These are phyloP conservation scores for Periplaneta americana DNA, from an alignment of 1,140 invertebrate species.

Conservation along the genomic window DNA sequence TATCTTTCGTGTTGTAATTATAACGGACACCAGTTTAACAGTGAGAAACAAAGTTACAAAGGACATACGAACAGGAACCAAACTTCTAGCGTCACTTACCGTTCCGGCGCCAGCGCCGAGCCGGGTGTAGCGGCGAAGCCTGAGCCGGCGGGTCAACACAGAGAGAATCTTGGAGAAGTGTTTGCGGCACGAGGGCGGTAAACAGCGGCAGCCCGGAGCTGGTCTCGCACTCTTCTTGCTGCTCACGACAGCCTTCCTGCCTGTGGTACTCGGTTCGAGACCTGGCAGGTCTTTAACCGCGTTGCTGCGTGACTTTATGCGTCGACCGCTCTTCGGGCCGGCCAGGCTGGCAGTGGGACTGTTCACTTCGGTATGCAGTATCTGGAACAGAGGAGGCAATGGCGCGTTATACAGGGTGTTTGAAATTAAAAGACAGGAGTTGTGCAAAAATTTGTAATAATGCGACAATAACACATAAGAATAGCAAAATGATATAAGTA, in stretches of 20 bases:
- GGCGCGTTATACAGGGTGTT: too few relatives aligned
- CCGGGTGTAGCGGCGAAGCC: conserved; percentile 11
- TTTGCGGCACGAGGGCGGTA: conserved; percentile 2
- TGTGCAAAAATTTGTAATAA: too few relatives aligned
- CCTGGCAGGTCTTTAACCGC: neutral
- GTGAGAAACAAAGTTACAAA: neutral
- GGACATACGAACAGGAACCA: neutral
- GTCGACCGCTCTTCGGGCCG: neutral
- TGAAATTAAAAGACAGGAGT: too few relatives aligned
- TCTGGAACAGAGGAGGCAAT: too few relatives aligned
- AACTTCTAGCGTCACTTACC: neutral
- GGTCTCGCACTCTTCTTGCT: neutral
- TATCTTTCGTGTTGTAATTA: too few relatives aligned
- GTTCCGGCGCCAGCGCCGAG: neutral
- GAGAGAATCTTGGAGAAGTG: conserved; percentile 10
- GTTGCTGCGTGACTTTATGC: neutral
- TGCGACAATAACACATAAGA: too few relatives aligned
- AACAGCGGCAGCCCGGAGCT: conserved; percentile 1
- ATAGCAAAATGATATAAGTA: too few relatives aligned
- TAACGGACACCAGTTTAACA: too few relatives aligned
- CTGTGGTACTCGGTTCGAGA: neutral
- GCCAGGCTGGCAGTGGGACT: neutral
- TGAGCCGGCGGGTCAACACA: conserved; percentile 11
- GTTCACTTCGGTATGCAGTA: neutral
- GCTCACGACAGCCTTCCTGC: neutral